Conservation (phyloP, 2,888 invertebrate genomes). For the Drosophila stalkeri region DNA sequence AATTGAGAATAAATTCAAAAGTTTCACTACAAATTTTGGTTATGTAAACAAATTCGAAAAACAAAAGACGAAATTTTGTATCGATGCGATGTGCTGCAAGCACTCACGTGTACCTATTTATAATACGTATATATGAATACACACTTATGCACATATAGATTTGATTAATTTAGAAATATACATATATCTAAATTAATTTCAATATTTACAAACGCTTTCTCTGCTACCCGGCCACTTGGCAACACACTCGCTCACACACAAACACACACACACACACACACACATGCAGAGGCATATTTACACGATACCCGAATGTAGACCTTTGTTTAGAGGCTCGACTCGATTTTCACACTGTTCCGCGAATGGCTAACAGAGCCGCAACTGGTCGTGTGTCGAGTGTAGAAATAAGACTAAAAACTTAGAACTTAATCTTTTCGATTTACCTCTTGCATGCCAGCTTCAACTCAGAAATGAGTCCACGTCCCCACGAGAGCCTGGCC, state of each 20-base stretch:
- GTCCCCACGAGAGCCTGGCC: slow-evolving; percentile 59
- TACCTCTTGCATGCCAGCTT: slow-evolving; percentile 5
- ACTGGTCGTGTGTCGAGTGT: background rate
- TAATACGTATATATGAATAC: background rate
- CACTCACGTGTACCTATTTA: slow-evolving; percentile 17
- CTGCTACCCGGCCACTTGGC: slow-evolving; percentile 4
- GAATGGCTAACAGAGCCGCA: slow-evolving; percentile 15
- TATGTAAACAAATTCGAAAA: slow-evolving; percentile 48
- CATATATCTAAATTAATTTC: background rate
- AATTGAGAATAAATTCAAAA: slow-evolving; percentile 8
- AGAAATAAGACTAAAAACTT: background rate
- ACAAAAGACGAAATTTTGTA: slow-evolving; percentile 6
- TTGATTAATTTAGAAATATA: background rate
- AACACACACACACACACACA: slow-evolving; percentile 2
- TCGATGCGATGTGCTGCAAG: slow-evolving; percentile 5
- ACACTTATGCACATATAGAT: background rate
- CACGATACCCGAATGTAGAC: background rate
- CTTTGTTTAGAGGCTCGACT: slow-evolving; percentile 36
- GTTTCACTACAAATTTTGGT: slow-evolving; percentile 31
- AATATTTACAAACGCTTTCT: slow-evolving; percentile 20
- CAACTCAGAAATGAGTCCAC: slow-evolving; percentile 51
- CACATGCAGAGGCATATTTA: background rate
- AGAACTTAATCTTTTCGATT: slow-evolving; percentile 1
- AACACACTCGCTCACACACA: slow-evolving; percentile 1
- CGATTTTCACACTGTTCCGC: slow-evolving; percentile 55